Evolutionary conservation across 2,113 vertebrate species (phyloP), one percentile per base, ranked within the genome.

Genomic region (Lanius collurio): DNA sequence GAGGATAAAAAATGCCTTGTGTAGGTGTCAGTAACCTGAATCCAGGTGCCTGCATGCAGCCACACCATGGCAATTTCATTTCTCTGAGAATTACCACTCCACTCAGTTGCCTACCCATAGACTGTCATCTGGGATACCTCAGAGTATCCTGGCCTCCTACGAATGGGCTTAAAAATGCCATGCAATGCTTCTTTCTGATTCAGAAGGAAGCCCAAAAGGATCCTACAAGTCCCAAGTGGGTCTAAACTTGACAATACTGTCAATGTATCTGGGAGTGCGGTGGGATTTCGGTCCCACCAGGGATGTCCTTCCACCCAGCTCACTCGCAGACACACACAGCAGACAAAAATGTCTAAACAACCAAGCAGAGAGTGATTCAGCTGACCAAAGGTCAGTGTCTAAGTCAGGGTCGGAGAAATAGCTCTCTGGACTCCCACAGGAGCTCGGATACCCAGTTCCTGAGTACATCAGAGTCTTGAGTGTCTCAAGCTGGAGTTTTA

Each of bases 141-240:
- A 82, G 31, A 17, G 47, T 78, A 52, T 12, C 47, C 20, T 49
- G 46, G 17, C 24, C 9, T 39, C 50, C 20, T 46, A 56, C 33
- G 57, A 17, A 39, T 35, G 7, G 27, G 9, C 42, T 70, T 59
- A 28, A 8, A 79, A 68, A 82, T 33, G 10, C 22, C 53, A 13
- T 59, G 13, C 28, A 71, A 11, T 5, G 5, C 15, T 60, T 35
- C 28, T 41, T 73, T 86, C 41, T 53, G 28, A 8, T 15, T 19
- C 37, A 93, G 35, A 33, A 85, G 33, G 12, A 77, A 81, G 13
- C 9, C 37, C 7, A 2, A 46, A 60, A 19, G 27, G 28, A 44
- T 62, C 8, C 17, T 3, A 0, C 4, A 33, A 9, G 18, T 77
- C 3, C 28, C 18, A 57, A 1, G 10, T 6, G 13, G 2, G 8